phyloP scores from a whole-genome alignment of 2,888 invertebrate species.

The Omphaloscelis lunosa region DNA sequence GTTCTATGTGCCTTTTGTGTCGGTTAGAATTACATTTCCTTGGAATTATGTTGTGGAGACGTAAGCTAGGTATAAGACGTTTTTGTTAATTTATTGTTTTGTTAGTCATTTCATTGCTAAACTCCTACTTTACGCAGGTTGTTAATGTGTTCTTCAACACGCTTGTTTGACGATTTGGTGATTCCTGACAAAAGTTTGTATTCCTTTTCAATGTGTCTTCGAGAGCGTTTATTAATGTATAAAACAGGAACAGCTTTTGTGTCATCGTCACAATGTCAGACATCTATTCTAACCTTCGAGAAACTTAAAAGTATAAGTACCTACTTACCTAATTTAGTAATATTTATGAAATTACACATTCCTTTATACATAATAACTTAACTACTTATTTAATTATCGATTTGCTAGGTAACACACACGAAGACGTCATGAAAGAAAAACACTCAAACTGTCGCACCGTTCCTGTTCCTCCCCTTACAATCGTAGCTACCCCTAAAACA shows the following conservation, averaged over 20 bases:
- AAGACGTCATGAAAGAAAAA: not conserved
- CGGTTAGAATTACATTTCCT: conserved; percentile 25
- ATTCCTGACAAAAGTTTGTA: not conserved
- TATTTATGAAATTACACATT: not conserved
- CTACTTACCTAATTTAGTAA: not conserved
- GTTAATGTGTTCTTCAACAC: not conserved
- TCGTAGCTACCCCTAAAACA: conserved; percentile 41
- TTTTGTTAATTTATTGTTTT: not conserved
- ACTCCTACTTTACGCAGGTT: not conserved
- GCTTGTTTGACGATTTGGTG: not conserved
- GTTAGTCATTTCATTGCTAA: not conserved
- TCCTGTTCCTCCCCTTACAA: conserved; percentile 34
- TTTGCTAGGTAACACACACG: not conserved
- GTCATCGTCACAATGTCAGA: not conserved
- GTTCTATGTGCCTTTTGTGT: conserved; percentile 37
- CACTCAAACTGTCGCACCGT: not conserved
- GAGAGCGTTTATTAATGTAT: not conserved
- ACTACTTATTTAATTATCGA: not conserved
- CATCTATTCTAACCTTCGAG: not conserved
- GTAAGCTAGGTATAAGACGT: not conserved
- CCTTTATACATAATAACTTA: not conserved
- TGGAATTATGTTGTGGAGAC: not conserved
- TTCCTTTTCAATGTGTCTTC: not conserved
- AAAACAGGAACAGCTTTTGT: not conserved
- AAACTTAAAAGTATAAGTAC: not conserved